phyloP scores from a whole-genome alignment of 2,113 vertebrate species.

The Oncorhynchus mykiss region DNA sequence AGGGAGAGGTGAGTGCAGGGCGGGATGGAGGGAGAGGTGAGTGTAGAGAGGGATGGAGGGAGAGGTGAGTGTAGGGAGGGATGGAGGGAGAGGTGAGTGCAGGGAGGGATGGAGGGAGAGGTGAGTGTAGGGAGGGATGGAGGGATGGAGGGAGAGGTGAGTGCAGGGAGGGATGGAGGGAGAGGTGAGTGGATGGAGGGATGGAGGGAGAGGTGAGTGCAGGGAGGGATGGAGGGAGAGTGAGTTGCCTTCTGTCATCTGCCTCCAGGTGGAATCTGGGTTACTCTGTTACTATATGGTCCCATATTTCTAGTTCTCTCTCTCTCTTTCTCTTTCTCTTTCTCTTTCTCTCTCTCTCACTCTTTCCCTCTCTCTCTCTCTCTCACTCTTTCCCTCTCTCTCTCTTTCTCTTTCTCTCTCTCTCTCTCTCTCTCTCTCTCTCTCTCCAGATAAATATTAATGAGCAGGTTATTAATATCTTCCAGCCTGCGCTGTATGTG shows the following conservation, averaged over 20 bases:
- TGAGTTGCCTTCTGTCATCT: not conserved
- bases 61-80: not conserved
- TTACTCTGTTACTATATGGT: not conserved
- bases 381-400: too few relatives aligned
- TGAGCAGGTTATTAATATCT: not conserved
- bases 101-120: not conserved
- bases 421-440: not conserved
- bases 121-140: not conserved
- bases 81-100: conserved; percentile 1
- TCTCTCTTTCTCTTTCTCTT: too few relatives aligned
- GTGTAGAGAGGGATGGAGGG: not conserved
- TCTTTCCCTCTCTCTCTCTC: too few relatives aligned
- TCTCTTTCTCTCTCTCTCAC: too few relatives aligned
- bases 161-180: not conserved
- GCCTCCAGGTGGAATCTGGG: not conserved
- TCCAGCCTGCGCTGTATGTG: not conserved
- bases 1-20: conserved; percentile 24
- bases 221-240: not conserved
- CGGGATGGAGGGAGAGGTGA: not conserved
- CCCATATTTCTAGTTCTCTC: not conserved
- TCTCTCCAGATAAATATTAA: not conserved
- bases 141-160: not conserved
- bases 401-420: too few relatives aligned
- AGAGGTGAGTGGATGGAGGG: conserved; percentile 5
- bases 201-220: not conserved